phyloP scores from a whole-genome alignment of 2,888 invertebrate genomes.

The Rotaria magnacalcarata region DNA sequence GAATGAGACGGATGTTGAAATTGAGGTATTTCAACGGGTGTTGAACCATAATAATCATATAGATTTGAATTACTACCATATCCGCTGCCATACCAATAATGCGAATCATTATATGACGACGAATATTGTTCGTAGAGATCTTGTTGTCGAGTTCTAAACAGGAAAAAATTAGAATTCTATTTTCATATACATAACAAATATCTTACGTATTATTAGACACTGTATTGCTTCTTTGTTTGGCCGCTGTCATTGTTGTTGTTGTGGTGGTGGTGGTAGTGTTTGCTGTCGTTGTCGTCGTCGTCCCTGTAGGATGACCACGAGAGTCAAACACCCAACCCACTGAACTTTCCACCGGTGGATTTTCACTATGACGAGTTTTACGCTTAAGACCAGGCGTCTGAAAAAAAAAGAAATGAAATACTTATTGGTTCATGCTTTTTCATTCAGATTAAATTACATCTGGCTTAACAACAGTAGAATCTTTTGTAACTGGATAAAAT shows the following conservation, averaged over 20 bases:
- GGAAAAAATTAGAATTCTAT: not conserved
- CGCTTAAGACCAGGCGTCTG: slow-evolving; percentile 51
- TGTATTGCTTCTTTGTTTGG: not conserved
- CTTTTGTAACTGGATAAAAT: slow-evolving; percentile 90
- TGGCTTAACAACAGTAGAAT: slow-evolving; percentile 54
- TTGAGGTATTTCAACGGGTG: slow-evolving; percentile 29
- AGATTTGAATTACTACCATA: slow-evolving; percentile 25
- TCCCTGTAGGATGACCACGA: not conserved
- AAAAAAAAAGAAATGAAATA: not conserved
- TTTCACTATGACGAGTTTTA: slow-evolving; percentile 67
- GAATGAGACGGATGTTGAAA: slow-evolving; percentile 89
- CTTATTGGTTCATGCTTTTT: not conserved
- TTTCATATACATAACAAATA: too few species aligned
- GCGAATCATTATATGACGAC: not conserved
- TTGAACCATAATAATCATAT: slow-evolving; percentile 30
- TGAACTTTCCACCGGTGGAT: slow-evolving; percentile 84
- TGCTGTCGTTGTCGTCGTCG: not conserved
- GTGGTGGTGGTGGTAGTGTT: not conserved
- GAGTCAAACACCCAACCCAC: slow-evolving; percentile 90
- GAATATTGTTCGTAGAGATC: slow-evolving; percentile 17
- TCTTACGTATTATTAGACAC: not conserved
- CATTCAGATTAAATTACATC: not conserved
- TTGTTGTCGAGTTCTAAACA: not conserved
- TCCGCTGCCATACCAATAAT: not conserved
- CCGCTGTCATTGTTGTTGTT: not conserved